Evolutionary conservation across 2,113 vertebrate genomes (phyloP).

Genomic region (Menura novaehollandiae): DNA sequence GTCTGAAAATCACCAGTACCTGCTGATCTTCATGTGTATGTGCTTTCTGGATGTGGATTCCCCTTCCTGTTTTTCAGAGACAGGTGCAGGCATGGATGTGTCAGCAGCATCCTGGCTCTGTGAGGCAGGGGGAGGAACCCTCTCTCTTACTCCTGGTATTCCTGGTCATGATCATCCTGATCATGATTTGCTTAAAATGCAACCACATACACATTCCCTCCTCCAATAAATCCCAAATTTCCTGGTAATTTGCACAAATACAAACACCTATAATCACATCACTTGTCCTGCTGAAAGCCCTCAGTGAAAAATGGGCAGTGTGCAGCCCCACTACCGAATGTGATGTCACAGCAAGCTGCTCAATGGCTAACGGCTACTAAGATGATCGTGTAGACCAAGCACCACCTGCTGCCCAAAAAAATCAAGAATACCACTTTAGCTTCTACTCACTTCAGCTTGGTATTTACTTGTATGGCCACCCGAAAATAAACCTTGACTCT

Average conservation of each 20-base stretch:
- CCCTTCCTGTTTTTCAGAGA: neutral
- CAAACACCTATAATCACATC: fast-evolving
- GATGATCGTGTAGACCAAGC: neutral
- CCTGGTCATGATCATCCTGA: neutral
- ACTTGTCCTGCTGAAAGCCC: neutral
- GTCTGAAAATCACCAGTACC: neutral
- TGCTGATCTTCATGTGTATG: neutral
- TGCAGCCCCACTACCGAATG: fast-evolving
- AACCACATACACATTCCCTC: fast-evolving
- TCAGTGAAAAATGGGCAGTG: neutral
- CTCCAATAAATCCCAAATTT: neutral
- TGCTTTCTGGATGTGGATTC: neutral
- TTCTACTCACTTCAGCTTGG: neutral
- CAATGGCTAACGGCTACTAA: fast-evolving
- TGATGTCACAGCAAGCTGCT: fast-evolving
- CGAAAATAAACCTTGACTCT: neutral
- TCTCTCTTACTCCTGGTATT: neutral
- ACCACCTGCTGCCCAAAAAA: constrained; percentile 13
- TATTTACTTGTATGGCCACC: neutral
- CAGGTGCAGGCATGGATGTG: neutral
- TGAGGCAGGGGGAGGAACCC: neutral
- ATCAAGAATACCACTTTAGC: neutral
- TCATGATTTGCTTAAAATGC: neutral
- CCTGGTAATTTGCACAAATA: neutral
- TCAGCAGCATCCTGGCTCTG: neutral